Conservation (phyloP, 1,140 invertebrate genomes). For the Tenebrio molitor region DNA sequence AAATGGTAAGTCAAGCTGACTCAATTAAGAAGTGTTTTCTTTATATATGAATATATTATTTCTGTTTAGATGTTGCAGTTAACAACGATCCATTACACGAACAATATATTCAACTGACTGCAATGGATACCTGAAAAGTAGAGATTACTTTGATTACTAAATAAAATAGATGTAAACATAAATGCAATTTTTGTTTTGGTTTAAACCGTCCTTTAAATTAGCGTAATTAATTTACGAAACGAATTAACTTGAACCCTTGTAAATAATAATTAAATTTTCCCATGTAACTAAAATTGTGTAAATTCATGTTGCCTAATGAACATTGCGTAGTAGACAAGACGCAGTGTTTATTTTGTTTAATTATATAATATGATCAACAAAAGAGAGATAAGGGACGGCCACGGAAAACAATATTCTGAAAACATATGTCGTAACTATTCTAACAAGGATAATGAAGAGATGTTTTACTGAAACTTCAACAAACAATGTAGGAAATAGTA, state of each 20-base stretch:
- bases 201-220: background rate
- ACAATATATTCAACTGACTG: conserved; percentile 36
- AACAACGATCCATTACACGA: conserved; percentile 34
- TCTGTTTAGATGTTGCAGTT: background rate
- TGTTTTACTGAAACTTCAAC: no score
- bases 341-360: conserved; percentile 17
- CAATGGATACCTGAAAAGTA: background rate
- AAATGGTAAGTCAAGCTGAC: no score
- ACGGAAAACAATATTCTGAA: no score
- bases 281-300: background rate
- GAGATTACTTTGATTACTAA: background rate
- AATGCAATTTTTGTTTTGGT: background rate
- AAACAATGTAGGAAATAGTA: no score
- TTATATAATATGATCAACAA: background rate
- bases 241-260: background rate
- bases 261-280: conserved; percentile 9
- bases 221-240: background rate
- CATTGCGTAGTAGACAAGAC: no score
- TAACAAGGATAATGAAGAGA: no score
- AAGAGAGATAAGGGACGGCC: no score
- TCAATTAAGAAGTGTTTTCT: no score
- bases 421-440: no score
- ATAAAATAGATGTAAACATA: background rate
- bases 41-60: no score
- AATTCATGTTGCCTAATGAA: no score